Conservation (phyloP, 1,140 invertebrate genomes). For the Solen grandis region DNA sequence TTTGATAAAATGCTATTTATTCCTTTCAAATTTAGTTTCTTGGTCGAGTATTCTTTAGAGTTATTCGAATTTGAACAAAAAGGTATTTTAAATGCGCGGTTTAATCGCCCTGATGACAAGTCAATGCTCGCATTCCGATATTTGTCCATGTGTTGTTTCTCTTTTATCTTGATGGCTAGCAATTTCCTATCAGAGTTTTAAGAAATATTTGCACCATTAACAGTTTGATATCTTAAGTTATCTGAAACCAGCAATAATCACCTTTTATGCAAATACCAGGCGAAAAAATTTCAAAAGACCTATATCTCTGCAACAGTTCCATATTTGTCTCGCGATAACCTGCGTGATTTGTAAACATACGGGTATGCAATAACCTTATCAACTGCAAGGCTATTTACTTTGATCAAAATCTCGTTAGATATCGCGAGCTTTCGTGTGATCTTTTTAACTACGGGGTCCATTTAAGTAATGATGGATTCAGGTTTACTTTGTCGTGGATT, state of each 20-base stretch:
- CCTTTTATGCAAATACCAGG: slow-evolving; percentile 27
- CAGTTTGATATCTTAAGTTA: slow-evolving; percentile 43
- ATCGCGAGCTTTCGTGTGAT: slow-evolving; percentile 34
- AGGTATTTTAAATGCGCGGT: too few species aligned
- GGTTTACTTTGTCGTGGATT: neutral
- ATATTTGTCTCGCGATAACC: slow-evolving; percentile 45
- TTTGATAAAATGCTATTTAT: too few species aligned
- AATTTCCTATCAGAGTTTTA: slow-evolving; percentile 37
- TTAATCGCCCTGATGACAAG: too few species aligned
- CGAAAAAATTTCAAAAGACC: slow-evolving; percentile 39
- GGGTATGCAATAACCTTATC: slow-evolving; percentile 19
- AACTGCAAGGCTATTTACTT: slow-evolving; percentile 26
- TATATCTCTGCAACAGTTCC: slow-evolving; percentile 25
- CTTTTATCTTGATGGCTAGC: too few species aligned
- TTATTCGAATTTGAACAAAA: too few species aligned
- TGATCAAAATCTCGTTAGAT: slow-evolving; percentile 51
- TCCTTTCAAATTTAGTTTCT: too few species aligned
- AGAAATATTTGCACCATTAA: slow-evolving; percentile 39
- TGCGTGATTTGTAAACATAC: slow-evolving; percentile 28
- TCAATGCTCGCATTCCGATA: too few species aligned
- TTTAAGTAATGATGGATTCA: slow-evolving; percentile 39
- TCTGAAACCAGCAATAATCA: slow-evolving; percentile 45
- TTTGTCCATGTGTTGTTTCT: too few species aligned
- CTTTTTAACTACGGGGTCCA: neutral
- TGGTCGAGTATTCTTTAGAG: too few species aligned